phyloP scores from a whole-genome alignment of 2,113 vertebrate genomes.

The Myotis davidii region DNA sequence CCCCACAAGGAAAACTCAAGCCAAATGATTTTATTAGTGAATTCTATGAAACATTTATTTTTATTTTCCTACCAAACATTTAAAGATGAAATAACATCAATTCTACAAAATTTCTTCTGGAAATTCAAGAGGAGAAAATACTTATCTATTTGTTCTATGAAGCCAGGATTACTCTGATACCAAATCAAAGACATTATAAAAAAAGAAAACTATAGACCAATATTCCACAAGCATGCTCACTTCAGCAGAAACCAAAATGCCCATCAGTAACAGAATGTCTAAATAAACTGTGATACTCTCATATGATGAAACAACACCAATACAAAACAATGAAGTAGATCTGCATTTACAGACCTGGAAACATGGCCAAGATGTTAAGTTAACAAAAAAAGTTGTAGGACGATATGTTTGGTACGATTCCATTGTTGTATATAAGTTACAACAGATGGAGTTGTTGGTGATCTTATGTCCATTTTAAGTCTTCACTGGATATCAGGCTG shows the following conservation, averaged over 20 bases:
- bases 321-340: neutral
- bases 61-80: neutral
- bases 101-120: neutral
- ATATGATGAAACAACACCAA: neutral
- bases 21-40: neutral
- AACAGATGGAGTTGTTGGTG: neutral
- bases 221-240: neutral
- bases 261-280: too few relatives aligned
- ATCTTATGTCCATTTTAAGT: neutral
- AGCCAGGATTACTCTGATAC: neutral
- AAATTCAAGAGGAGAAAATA: neutral
- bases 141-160: neutral
- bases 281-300: too few relatives aligned
- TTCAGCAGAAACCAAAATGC: too few relatives aligned
- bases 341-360: neutral
- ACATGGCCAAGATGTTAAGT: neutral
- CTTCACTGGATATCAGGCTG: neutral
- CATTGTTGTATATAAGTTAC: neutral
- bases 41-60: neutral
- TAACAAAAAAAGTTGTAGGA: neutral
- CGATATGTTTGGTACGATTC: neutral
- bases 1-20: neutral
- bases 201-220: neutral
- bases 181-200: neutral
- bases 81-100: conserved; percentile 24